These are phyloP conservation scores for Stratiomys singularior DNA, from an alignment of 2,888 invertebrate species.

Conservation along the genomic window DNA sequence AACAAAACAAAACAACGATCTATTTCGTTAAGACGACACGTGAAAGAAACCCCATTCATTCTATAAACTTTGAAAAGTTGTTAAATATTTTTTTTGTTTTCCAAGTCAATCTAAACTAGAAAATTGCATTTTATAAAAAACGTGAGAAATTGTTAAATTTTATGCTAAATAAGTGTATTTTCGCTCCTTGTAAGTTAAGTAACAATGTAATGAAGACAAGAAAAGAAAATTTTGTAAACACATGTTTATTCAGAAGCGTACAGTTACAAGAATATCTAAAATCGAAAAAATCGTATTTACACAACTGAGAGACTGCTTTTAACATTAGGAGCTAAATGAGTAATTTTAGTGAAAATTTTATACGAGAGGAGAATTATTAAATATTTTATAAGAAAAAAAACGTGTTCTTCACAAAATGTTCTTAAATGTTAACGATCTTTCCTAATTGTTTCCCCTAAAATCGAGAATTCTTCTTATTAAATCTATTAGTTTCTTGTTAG, in stretches of 20 bases:
- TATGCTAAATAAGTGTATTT: slow-evolving; percentile 16
- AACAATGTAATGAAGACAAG: neutral
- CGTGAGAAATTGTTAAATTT: slow-evolving; percentile 19
- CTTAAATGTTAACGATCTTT: slow-evolving; percentile 26
- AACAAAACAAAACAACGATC: slow-evolving; percentile 13
- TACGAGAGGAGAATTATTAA: slow-evolving; percentile 20
- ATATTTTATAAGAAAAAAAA: slow-evolving; percentile 7
- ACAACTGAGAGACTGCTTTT: slow-evolving; percentile 53
- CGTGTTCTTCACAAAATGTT: slow-evolving; percentile 43
- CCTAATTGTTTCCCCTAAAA: slow-evolving; percentile 58
- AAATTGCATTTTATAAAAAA: slow-evolving; percentile 38
- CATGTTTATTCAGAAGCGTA: neutral
- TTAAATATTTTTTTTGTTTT: slow-evolving; percentile 37
- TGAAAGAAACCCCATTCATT: neutral
- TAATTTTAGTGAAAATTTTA: slow-evolving; percentile 49
- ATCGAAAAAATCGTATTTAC: slow-evolving; percentile 42
- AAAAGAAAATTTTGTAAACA: neutral
- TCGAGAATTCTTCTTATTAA: slow-evolving; percentile 50
- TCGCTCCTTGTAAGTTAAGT: neutral
- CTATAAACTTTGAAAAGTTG: slow-evolving; percentile 12
- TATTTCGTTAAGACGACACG: slow-evolving; percentile 15
- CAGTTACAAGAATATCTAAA: slow-evolving; percentile 45
- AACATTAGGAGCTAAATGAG: slow-evolving; percentile 47
- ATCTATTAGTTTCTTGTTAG: slow-evolving; percentile 53
- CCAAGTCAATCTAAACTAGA: slow-evolving; percentile 31